Percentiles rank a stretch among this genome's conserved stretches.
Conservation (phyloP, 2,888 invertebrate species). For the Entomobrya multifasciata region DNA sequence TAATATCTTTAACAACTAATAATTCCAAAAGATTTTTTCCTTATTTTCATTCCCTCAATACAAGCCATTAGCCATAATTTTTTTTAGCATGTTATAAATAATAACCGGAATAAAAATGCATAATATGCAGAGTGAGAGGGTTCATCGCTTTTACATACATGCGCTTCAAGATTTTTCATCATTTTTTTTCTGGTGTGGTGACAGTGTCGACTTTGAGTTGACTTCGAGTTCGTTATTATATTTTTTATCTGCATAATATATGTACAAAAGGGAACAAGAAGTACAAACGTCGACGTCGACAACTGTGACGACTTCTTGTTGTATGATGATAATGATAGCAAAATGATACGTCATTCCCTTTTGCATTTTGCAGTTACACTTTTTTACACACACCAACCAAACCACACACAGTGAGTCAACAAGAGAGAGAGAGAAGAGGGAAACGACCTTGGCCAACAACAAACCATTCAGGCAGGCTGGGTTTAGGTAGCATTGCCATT, state of each 20-base stretch:
- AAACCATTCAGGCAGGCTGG: conserved; percentile 65
- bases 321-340: no score
- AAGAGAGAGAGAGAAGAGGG: conserved; percentile 50
- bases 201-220: neutral
- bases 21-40: no score
- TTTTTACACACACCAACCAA: neutral
- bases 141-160: no score
- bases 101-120: no score
- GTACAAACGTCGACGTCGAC: neutral
- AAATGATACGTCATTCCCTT: conserved; percentile 51
- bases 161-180: no score
- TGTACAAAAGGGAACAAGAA: neutral
- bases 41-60: no score
- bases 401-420: conserved; percentile 47
- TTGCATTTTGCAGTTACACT: conserved; percentile 4
- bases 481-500: conserved; percentile 26
- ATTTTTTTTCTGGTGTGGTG: neutral
- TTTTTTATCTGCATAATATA: neutral
- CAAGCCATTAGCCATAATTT: no score
- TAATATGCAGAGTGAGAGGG: no score
- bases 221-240: neutral
- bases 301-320: no score
- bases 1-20: no score
- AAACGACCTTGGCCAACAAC: conserved; percentile 75
- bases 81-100: no score